phyloP scores from a whole-genome alignment of 2,113 vertebrate species.

The Pogona vitticeps region DNA sequence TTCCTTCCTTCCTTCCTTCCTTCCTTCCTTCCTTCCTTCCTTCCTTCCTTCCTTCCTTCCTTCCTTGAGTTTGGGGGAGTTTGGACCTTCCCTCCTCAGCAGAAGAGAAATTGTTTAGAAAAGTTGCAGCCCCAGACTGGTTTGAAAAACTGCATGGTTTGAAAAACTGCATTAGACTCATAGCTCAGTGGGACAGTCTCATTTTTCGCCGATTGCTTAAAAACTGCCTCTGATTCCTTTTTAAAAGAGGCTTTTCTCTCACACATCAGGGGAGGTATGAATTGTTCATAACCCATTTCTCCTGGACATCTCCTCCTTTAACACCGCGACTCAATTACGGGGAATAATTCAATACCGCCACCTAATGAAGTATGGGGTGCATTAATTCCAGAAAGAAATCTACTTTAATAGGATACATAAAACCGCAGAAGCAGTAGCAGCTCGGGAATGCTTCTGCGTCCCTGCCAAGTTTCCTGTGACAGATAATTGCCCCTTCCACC shows the following conservation, averaged over 20 bases:
- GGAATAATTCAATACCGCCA: rapidly evolving
- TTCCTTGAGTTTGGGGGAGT: no score
- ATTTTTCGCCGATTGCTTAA: not conserved
- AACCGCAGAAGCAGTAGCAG: constrained; percentile 1
- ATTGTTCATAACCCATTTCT: constrained; percentile 14
- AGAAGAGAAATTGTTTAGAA: not conserved
- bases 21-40: not conserved
- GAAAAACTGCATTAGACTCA: no score
- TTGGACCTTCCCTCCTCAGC: not conserved
- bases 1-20: no score
- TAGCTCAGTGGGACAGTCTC: not conserved
- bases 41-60: not conserved
- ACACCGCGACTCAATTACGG: constrained; percentile 15
- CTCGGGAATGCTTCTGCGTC: constrained; percentile 25
- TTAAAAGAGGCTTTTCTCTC: constrained; percentile 35
- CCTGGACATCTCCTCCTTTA: constrained; percentile 23
- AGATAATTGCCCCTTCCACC: constrained; percentile 13
- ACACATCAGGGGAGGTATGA: constrained; percentile 19
- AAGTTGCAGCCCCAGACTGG: not conserved
- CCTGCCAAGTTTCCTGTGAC: constrained; percentile 19
- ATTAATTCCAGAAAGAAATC: constrained; percentile 35
- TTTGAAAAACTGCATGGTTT: no score
- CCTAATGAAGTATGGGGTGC: constrained; percentile 36
- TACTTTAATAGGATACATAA: constrained; percentile 40
- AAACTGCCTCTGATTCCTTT: not conserved